Percentiles rank a stretch among this genome's conserved stretches.
These are phyloP conservation scores for Andrena praecox DNA, from an alignment of 2,888 invertebrate species.

Conservation along the genomic window DNA sequence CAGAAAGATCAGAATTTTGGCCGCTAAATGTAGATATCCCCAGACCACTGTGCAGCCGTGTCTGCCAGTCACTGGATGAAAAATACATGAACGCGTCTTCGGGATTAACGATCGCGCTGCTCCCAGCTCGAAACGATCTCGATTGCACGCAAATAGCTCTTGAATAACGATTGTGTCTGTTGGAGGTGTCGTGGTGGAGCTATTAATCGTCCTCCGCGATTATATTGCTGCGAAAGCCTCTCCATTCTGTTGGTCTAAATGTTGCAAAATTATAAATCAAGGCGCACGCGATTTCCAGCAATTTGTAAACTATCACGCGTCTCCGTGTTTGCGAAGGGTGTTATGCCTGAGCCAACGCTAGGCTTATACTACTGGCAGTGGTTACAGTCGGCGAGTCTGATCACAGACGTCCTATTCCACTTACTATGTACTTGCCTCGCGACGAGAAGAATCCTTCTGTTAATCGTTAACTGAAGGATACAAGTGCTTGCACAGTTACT, in stretches of 20 bases:
- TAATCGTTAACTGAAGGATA: background rate
- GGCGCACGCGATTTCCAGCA: no score
- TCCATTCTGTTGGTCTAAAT: no score
- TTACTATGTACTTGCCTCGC: background rate
- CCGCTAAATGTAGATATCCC: no score
- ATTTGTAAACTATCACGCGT: no score
- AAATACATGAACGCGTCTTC: constrained; percentile 11
- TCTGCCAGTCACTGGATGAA: constrained; percentile 4
- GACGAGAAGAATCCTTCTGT: background rate
- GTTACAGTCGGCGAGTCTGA: background rate
- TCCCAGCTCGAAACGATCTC: background rate
- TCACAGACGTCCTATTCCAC: background rate
- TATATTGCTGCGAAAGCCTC: no score
- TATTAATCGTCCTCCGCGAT: background rate
- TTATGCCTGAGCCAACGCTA: background rate
- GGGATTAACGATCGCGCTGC: constrained; percentile 19
- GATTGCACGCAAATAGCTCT: constrained; percentile 4
- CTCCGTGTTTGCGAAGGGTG: background rate
- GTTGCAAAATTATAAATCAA: no score
- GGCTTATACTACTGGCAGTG: background rate
- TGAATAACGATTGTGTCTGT: constrained; percentile 4
- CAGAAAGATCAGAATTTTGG: no score
- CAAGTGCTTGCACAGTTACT: no score
- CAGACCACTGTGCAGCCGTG: no score
- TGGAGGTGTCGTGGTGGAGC: constrained; percentile 3